Evolutionary conservation across 1,140 invertebrate species (phyloP).

Genomic region (Neodiprion virginianus): DNA sequence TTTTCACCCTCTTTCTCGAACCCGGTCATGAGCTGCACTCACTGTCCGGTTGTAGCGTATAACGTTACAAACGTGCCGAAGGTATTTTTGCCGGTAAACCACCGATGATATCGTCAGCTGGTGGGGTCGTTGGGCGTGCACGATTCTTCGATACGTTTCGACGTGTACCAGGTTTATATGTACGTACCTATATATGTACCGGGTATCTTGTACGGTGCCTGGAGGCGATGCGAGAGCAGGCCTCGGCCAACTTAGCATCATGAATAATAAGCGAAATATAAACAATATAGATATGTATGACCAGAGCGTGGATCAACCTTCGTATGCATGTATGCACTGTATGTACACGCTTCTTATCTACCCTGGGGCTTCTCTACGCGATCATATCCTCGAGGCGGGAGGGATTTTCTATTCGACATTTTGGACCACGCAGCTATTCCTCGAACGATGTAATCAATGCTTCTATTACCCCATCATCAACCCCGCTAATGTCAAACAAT

Average conservation of each 20-base stretch:
- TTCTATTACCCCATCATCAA: too few relatives aligned
- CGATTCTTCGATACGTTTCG: background rate
- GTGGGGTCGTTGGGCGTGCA: background rate
- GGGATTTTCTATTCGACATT: too few relatives aligned
- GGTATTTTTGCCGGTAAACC: slow-evolving; percentile 10
- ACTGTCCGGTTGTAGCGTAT: background rate
- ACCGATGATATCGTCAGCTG: slow-evolving; percentile 12
- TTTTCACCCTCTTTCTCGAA: too few relatives aligned
- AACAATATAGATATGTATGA: background rate
- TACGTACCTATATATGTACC: too few relatives aligned
- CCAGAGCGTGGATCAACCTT: too few relatives aligned
- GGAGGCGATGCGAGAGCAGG: slow-evolving; percentile 11
- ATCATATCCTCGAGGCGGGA: too few relatives aligned
- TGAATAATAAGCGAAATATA: slow-evolving; percentile 50
- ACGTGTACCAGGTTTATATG: background rate
- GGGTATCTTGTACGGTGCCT: background rate
- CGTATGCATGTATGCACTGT: too few relatives aligned
- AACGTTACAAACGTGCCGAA: background rate
- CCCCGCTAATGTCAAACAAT: too few relatives aligned
- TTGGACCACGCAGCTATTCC: too few relatives aligned
- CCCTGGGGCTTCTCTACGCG: too few relatives aligned
- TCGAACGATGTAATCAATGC: too few relatives aligned
- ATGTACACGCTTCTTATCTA: too few relatives aligned
- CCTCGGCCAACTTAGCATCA: slow-evolving; percentile 45
- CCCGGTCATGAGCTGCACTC: background rate